Evolutionary conservation across 2,888 invertebrate genomes (phyloP).

Genomic region (Pollenia amentaria): DNA sequence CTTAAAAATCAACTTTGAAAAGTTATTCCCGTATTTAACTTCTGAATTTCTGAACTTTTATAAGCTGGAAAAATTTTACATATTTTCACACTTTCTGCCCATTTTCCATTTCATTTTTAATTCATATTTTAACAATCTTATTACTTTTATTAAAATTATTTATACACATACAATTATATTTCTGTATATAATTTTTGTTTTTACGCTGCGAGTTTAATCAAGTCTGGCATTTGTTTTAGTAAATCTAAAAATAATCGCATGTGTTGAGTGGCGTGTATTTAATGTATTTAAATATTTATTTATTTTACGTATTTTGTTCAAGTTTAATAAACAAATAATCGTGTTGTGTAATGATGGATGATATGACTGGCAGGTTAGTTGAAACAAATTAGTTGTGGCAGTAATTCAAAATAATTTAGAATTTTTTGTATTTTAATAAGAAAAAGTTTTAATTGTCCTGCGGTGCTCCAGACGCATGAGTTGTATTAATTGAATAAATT

Average conservation of each 20-base stretch:
- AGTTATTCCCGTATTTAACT: too few species aligned
- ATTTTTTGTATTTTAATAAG: neutral
- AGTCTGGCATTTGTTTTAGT: constrained; percentile 19
- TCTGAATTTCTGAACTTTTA: too few species aligned
- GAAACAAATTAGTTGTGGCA: neutral
- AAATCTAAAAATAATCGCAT: constrained; percentile 20
- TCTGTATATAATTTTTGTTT: neutral
- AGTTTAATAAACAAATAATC: constrained; percentile 24
- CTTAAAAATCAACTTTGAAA: too few species aligned
- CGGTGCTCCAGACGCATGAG: neutral
- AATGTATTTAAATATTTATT: constrained; percentile 58
- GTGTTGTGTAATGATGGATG: constrained; percentile 10
- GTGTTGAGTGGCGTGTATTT: constrained; percentile 58
- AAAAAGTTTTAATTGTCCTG: too few species aligned
- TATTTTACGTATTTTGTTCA: constrained; percentile 34
- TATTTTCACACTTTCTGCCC: too few species aligned
- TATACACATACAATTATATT: constrained; percentile 10
- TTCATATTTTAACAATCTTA: neutral
- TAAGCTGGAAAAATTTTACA: too few species aligned
- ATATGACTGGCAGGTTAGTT: neutral
- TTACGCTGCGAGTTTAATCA: neutral
- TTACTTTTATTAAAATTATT: constrained; percentile 4
- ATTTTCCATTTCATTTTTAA: too few species aligned
- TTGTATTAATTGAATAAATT: constrained; percentile 2
- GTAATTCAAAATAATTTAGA: constrained; percentile 6